Percentiles rank a stretch among this genome's conserved stretches.
These are phyloP conservation scores for Leucozona laternaria DNA, from an alignment of 2,888 invertebrate genomes.

Conservation along the genomic window DNA sequence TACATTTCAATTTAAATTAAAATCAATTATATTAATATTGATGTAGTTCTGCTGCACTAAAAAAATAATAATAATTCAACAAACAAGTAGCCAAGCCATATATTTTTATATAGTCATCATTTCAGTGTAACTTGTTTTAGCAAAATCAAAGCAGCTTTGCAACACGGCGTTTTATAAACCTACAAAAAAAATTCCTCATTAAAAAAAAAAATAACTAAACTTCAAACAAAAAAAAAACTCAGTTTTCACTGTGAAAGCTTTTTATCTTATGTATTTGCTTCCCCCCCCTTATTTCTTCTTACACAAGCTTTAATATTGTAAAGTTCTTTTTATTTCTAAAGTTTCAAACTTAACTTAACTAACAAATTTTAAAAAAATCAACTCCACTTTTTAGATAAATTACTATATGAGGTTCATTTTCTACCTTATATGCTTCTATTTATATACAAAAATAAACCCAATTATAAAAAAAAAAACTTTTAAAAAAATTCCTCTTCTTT, in stretches of 20 bases:
- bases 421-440: conserved; percentile 47
- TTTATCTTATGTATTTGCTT: conserved; percentile 48
- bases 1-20: conserved; percentile 14
- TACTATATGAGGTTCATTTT: conserved; percentile 38
- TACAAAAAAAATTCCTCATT: conserved; percentile 8
- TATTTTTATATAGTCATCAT: conserved; percentile 13
- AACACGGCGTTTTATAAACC: conserved; percentile 69
- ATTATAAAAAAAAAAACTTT: conserved; percentile 26
- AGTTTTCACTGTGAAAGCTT: conserved; percentile 34
- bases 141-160: conserved; percentile 76
- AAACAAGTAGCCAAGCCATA: conserved; percentile 22
- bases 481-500: conserved; percentile 79
- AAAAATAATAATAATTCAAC: not conserved
- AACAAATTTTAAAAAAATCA: not conserved
- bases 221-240: not conserved
- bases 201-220: conserved; percentile 2
- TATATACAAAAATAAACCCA: conserved; percentile 27
- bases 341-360: conserved; percentile 17
- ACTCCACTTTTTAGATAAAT: conserved; percentile 19
- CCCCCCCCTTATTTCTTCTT: not conserved
- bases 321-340: conserved; percentile 52
- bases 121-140: conserved; percentile 14
- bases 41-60: conserved; percentile 55
- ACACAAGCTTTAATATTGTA: conserved; percentile 47
- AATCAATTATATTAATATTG: not conserved